These are phyloP conservation scores for Hydropsyche tenuis DNA, from an alignment of 1,140 invertebrate species.

Conservation along the genomic window DNA sequence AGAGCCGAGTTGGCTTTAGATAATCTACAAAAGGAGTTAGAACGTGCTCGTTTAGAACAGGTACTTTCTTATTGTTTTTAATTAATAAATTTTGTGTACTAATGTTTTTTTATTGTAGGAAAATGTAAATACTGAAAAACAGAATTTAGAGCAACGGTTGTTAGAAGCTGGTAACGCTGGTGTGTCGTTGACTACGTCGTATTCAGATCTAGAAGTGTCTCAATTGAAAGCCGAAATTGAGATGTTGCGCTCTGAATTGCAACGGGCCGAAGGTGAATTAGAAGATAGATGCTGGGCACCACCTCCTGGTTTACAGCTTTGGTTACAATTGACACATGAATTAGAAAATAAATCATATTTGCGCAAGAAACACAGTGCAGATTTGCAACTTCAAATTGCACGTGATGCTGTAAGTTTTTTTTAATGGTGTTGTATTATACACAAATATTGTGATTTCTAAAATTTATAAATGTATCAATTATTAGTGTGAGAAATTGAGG, in stretches of 20 bases:
- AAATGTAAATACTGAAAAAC: slow-evolving; percentile 79
- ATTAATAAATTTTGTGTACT: background rate
- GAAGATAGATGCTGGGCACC: slow-evolving; percentile 88
- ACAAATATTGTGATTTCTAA: slow-evolving; percentile 50
- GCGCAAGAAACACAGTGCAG: slow-evolving; percentile 83
- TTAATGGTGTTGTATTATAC: too few relatives aligned
- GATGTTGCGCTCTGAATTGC: slow-evolving; percentile 82
- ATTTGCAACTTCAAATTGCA: slow-evolving; percentile 85
- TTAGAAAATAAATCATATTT: slow-evolving; percentile 88
- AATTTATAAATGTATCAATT: too few relatives aligned
- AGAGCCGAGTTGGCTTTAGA: slow-evolving; percentile 86
- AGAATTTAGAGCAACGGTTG: slow-evolving; percentile 78
- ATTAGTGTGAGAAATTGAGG: slow-evolving; percentile 93
- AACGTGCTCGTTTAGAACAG: slow-evolving; percentile 63
- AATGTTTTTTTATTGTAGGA: slow-evolving; percentile 64
- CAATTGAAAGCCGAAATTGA: slow-evolving; percentile 85
- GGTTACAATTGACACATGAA: slow-evolving; percentile 94
- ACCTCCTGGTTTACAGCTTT: slow-evolving; percentile 86
- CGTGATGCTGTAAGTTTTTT: slow-evolving; percentile 79
- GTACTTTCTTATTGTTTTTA: slow-evolving; percentile 46
- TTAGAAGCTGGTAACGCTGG: slow-evolving; percentile 71
- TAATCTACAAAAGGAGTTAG: slow-evolving; percentile 79
- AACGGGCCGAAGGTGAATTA: slow-evolving; percentile 85
- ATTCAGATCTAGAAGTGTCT: slow-evolving; percentile 81
- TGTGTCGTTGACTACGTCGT: slow-evolving; percentile 70